phyloP scores from a whole-genome alignment of 2,113 vertebrate genomes.

The Cyanoderma ruficeps region DNA sequence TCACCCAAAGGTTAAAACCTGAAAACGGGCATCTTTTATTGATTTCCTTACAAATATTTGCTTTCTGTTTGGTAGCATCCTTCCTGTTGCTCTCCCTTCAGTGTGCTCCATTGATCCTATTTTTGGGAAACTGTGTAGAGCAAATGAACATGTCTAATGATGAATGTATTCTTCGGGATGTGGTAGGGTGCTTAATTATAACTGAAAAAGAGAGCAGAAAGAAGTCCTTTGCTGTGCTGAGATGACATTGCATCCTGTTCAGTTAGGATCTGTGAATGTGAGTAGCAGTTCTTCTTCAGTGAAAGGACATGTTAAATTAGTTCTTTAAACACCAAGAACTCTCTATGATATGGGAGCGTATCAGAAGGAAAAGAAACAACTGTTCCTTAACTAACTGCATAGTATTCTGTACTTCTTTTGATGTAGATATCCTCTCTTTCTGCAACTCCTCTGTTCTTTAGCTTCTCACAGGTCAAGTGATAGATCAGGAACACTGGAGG shows the following conservation, averaged over 20 bases:
- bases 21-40: not conserved
- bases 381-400: not conserved
- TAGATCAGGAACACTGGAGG: not conserved
- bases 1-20: conserved; percentile 45
- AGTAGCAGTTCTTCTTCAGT: not conserved
- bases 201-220: not conserved
- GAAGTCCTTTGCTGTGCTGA: not conserved
- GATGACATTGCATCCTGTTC: not conserved
- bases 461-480: not conserved
- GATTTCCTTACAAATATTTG: not conserved
- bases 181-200: not conserved
- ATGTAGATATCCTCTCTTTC: not conserved
- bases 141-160: not conserved
- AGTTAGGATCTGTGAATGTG: not conserved
- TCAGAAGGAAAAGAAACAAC: not conserved
- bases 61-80: conserved; percentile 15
- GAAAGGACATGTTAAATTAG: not conserved
- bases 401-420: not conserved
- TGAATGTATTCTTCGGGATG: not conserved
- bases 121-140: not conserved
- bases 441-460: not conserved
- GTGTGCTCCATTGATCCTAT: not conserved
- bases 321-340: not conserved
- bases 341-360: not conserved
- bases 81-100: not conserved